Evolutionary conservation across 64 coral and sea anemone genomes (phyloP).

Genomic region (Montipora foliosa): DNA sequence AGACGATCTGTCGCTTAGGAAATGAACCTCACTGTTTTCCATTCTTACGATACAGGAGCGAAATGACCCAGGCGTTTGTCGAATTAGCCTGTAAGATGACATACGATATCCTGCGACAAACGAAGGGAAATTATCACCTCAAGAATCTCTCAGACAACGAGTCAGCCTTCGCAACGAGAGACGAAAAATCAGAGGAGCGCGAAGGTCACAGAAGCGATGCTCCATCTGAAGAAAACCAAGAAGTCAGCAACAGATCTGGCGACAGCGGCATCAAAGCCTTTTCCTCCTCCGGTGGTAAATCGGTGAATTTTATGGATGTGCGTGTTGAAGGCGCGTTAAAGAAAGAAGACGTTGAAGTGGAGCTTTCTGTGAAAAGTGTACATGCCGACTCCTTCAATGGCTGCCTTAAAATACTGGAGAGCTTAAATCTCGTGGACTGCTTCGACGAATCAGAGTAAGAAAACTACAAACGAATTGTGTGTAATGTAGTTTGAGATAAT

Average conservation of each 20-base stretch:
- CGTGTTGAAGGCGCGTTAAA: slow-evolving; percentile 34
- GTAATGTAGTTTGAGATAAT: too few relatives aligned
- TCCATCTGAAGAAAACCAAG: not conserved
- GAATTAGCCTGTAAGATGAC: slow-evolving; percentile 97
- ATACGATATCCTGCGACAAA: slow-evolving; percentile 90
- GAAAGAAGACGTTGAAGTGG: slow-evolving; percentile 40
- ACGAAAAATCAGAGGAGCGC: not conserved
- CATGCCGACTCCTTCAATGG: slow-evolving; percentile 93
- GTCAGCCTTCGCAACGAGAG: not conserved
- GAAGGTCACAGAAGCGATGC: not conserved
- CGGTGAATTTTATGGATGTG: slow-evolving; percentile 87
- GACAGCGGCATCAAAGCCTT: not conserved
- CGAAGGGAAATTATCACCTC: slow-evolving; percentile 36
- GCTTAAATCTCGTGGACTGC: slow-evolving; percentile 71
- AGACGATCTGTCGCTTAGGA: not conserved
- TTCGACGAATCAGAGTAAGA: slow-evolving; percentile 96
- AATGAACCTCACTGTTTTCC: not conserved
- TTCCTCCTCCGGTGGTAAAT: not conserved
- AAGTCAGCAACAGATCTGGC: slow-evolving; percentile 20
- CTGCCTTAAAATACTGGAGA: slow-evolving; percentile 86
- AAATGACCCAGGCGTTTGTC: slow-evolving; percentile 94
- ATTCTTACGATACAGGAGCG: slow-evolving; percentile 64
- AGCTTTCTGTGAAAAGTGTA: slow-evolving; percentile 89
- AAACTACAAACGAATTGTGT: too few relatives aligned
- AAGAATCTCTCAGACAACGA: slow-evolving; percentile 18